Evolutionary conservation across 2,888 invertebrate species (phyloP), one percentile per base, ranked within the genome.

Genomic region (Leptinotarsa tumamoca): DNA sequence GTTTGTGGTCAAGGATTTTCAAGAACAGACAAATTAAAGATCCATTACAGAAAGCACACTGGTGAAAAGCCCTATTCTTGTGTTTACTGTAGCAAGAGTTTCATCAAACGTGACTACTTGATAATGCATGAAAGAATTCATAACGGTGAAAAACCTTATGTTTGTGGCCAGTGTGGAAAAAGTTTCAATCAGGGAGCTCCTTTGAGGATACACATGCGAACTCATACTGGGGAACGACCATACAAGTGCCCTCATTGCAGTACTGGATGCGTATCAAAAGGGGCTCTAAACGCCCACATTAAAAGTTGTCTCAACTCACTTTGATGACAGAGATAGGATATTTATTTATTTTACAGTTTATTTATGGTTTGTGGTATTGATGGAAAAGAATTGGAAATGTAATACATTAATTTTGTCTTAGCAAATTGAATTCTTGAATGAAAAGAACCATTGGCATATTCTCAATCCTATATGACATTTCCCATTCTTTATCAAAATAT

Each of bases 111-210:
- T 23, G 86, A 86, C 73, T 86, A 92, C 87, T 86, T 92, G 81
- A 90, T 90, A 27, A 87, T 91, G 81, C 92, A 92, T 87, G 91
- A 91, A 87, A 89, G 92, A 63, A 91, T 91, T 69, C 92, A 92
- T 86, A 91, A 90, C 1, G 92, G 92, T 0, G 92, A 92, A 86
- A 91, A 91, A 86, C 92, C 92, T 54, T 91, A 92, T 87, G 89
- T 90, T 76, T 92, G 92, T 85, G 88, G 90, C 78, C 89, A 90
- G 85, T 92, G 92, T 86, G 91, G 91, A n/a, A 92, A 92, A 86
- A 90, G 90, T 54, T 92, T 92, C 88, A 90, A 90, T 72, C 92
- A 92, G 87, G 89, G 91, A 7, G 91, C 91, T 78, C 92, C 92
- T 63, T 89, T 92, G 74, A 90, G 91, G 81, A 91, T 92, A 77